A percentile compares a stretch with the other conserved stretches of the same genome.
These are phyloP conservation scores for Drosophila fungiperda DNA, from an alignment of 2,888 invertebrate genomes.

Conservation along the genomic window DNA sequence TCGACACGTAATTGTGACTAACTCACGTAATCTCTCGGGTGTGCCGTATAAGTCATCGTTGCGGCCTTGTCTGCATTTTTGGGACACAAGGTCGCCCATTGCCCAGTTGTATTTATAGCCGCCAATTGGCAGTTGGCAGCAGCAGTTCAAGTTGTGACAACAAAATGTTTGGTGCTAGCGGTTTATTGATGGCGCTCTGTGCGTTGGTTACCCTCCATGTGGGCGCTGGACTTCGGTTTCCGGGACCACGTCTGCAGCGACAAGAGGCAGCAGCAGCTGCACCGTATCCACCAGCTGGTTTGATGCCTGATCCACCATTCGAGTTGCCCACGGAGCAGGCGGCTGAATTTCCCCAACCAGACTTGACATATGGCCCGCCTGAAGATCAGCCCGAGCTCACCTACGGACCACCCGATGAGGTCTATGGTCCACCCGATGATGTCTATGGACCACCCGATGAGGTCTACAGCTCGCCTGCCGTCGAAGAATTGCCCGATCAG, in stretches of 20 bases:
- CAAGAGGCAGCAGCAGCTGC: constrained; percentile 59
- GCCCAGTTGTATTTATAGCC: constrained; percentile 56
- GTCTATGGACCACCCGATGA: constrained; percentile 56
- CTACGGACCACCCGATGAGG: constrained; percentile 74
- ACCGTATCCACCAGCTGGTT: constrained; percentile 81
- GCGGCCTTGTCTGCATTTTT: constrained; percentile 60
- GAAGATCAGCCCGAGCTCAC: constrained; percentile 64
- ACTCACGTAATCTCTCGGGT: constrained; percentile 63
- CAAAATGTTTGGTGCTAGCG: constrained; percentile 54
- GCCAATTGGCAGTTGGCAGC: constrained; percentile 12
- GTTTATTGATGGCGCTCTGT: constrained; percentile 35
- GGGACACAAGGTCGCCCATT: constrained; percentile 52
- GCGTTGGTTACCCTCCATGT: constrained; percentile 26
- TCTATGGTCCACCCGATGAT: constrained; percentile 66
- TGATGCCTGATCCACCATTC: constrained; percentile 77
- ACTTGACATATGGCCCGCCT: constrained; percentile 73
- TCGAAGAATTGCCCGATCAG: constrained; percentile 46
- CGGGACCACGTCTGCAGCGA: constrained; percentile 71
- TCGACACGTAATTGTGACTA: constrained; percentile 36
- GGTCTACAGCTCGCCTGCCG: constrained; percentile 43
- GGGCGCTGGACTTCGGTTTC: constrained; percentile 65
- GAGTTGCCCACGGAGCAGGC: constrained; percentile 76
- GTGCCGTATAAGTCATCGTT: constrained; percentile 67
- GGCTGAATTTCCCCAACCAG: constrained; percentile 62
- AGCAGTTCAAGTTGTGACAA: constrained; percentile 58